phyloP scores from a whole-genome alignment of 2,797 vertebrate species.

The Capromys pilorides region DNA sequence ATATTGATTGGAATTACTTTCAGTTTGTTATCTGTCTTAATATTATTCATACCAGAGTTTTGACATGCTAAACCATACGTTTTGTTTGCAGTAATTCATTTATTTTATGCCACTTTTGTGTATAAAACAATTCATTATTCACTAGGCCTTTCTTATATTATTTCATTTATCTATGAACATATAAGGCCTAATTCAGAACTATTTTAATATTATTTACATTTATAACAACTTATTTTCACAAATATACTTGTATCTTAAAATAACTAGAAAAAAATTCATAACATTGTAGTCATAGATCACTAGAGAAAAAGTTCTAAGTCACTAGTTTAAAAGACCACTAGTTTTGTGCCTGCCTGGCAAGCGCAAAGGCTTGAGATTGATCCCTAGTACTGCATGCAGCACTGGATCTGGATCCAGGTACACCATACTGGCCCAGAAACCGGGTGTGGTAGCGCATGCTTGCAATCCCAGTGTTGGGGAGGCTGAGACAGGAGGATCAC shows the following conservation, averaged over 20 bases:
- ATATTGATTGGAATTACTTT: background rate
- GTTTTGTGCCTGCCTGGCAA: background rate
- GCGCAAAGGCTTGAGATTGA: no score
- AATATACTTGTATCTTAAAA: background rate
- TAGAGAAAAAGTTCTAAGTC: background rate
- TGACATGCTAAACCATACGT: background rate
- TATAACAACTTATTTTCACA: slow-evolving; percentile 24
- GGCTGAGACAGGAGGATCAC: no score
- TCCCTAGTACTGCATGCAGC: no score
- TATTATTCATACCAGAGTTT: background rate
- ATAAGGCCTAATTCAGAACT: background rate
- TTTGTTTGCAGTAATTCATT: slow-evolving; percentile 7
- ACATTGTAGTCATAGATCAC: background rate
- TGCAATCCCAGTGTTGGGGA: no score
- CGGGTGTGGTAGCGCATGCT: no score
- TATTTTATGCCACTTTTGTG: background rate
- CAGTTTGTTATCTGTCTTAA: background rate
- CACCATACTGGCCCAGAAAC: no score
- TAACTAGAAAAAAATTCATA: background rate
- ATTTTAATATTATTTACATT: background rate
- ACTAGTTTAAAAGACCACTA: background rate
- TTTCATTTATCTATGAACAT: slow-evolving; percentile 24
- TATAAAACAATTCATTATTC: slow-evolving; percentile 13
- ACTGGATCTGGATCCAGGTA: no score
- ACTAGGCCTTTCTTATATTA: background rate